These are phyloP conservation scores for Stegodyphus dumicola DNA, from an alignment of 1,140 invertebrate species.

Conservation along the genomic window DNA sequence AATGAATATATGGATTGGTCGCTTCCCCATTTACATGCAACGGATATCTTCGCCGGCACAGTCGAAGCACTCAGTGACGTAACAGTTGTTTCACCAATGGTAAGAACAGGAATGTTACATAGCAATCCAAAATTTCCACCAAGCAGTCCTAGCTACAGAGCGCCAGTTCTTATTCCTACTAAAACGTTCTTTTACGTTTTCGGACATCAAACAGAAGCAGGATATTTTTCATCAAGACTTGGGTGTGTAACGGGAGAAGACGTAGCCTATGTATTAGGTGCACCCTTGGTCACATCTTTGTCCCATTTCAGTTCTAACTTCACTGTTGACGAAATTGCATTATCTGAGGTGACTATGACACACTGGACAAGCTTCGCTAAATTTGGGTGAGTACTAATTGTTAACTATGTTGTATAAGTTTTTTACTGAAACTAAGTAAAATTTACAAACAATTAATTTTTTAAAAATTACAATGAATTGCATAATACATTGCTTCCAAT, in stretches of 20 bases:
- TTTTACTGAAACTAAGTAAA: too few species aligned
- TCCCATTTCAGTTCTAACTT: conserved; percentile 88
- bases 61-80: conserved; percentile 93
- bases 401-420: too few species aligned
- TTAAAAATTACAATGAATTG: too few species aligned
- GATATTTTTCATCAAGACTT: conserved; percentile 77
- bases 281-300: conserved; percentile 77
- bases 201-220: conserved; percentile 90
- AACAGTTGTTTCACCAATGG: conserved; percentile 89
- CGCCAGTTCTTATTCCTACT: conserved; percentile 77
- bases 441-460: too few species aligned
- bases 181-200: conserved; percentile 94
- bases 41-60: conserved; percentile 91
- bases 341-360: conserved; percentile 91
- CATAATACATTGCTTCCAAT: too few species aligned
- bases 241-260: conserved; percentile 91
- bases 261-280: conserved; percentile 89
- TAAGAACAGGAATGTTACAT: conserved; percentile 91
- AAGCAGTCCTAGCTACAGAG: conserved; percentile 71
- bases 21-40: conserved; percentile 88
- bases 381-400: conserved; percentile 78
- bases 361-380: conserved; percentile 96
- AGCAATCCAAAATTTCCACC: conserved; percentile 69
- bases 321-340: conserved; percentile 86
- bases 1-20: conserved; percentile 99